Evolutionary conservation across 2,113 vertebrate genomes (phyloP).

Genomic region (Zeus faber): DNA sequence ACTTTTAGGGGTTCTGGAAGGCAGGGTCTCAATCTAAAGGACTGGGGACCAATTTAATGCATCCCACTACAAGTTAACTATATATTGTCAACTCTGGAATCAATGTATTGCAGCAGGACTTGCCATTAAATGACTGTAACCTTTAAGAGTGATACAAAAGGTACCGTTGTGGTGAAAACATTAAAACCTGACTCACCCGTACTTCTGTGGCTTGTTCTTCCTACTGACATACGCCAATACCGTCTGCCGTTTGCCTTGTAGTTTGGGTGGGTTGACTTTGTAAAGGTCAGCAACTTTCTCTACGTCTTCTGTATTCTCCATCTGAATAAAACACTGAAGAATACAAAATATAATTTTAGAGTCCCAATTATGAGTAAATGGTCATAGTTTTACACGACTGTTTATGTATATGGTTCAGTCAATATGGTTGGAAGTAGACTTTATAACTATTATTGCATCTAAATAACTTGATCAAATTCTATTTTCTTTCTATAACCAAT

Average conservation of each 20-base stretch:
- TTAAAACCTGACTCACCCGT: conserved; percentile 75
- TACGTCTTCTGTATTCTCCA: conserved; percentile 88
- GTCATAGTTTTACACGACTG: background rate
- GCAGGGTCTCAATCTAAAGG: too few relatives aligned
- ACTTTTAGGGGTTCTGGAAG: too few relatives aligned
- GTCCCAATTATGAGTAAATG: too few relatives aligned
- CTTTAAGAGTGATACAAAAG: background rate
- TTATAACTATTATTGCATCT: too few relatives aligned
- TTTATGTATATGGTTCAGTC: too few relatives aligned
- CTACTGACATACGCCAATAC: conserved; percentile 93
- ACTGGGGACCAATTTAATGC: too few relatives aligned
- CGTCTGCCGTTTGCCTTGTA: conserved; percentile 85
- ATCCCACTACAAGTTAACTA: too few relatives aligned
- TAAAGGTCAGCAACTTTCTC: conserved; percentile 86
- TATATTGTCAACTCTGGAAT: too few relatives aligned
- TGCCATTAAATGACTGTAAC: background rate
- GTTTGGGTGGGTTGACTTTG: conserved; percentile 80
- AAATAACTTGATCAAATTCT: too few relatives aligned
- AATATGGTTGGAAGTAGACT: too few relatives aligned
- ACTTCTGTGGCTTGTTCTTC: conserved; percentile 89
- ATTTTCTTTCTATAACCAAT: background rate
- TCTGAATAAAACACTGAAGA: conserved; percentile 95
- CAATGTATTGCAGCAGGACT: background rate
- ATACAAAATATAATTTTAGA: background rate
- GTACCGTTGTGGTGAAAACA: background rate